phyloP scores from a whole-genome alignment of 1,140 invertebrate species.

The Melipona quadrifasciata region DNA sequence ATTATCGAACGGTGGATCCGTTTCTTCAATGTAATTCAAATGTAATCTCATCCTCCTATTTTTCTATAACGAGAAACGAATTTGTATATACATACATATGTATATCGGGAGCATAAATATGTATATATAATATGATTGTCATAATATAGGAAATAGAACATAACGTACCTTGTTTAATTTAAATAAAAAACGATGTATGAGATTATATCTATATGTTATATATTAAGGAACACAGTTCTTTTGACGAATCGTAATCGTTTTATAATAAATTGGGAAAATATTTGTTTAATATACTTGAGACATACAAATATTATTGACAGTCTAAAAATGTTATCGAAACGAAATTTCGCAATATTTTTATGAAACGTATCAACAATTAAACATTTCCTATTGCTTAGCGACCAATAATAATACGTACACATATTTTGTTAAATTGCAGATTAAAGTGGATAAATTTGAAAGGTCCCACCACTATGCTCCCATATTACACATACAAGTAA shows the following conservation, averaged over 20 bases:
- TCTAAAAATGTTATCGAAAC: background rate
- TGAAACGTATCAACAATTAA: background rate
- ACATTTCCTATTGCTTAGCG: background rate
- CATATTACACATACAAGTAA: background rate
- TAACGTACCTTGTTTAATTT: background rate
- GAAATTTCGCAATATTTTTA: background rate
- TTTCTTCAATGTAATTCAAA: conserved; percentile 1
- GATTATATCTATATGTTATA: background rate
- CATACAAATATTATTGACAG: background rate
- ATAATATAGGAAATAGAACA: conserved; percentile 15
- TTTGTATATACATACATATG: conserved; percentile 23
- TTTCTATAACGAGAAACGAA: conserved; percentile 23
- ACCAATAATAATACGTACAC: background rate
- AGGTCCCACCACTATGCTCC: background rate
- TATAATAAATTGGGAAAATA: background rate
- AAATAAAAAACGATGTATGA: background rate
- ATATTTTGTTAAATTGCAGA: background rate
- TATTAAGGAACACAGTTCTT: background rate
- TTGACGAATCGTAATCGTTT: background rate
- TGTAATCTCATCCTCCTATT: conserved; percentile 26
- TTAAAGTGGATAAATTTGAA: background rate
- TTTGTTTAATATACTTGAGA: background rate
- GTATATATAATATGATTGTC: conserved; percentile 3
- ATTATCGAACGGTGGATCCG: conserved; percentile 23
- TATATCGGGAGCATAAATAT: conserved; percentile 9